Evolutionary conservation across 2,113 vertebrate species (phyloP).

Genomic region (Nesogale talazaci): DNA sequence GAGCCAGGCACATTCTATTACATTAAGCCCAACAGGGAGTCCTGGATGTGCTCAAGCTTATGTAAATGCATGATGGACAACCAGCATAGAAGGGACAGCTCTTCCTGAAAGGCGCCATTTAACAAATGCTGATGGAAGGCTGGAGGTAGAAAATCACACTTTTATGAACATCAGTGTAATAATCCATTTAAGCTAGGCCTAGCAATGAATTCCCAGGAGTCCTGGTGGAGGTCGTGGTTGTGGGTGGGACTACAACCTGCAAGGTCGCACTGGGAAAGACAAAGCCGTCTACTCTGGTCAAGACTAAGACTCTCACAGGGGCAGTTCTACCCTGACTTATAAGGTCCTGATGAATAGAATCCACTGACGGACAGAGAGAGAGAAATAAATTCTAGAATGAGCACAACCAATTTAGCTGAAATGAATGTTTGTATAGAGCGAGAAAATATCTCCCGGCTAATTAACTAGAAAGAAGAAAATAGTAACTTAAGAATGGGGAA

Average conservation of each 20-base stretch:
- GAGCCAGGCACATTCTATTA: neutral
- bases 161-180: neutral
- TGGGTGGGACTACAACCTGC: no score
- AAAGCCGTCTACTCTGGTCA: no score
- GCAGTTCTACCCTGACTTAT: no score
- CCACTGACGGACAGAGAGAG: no score
- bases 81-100: neutral
- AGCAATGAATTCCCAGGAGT: neutral
- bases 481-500: conserved; percentile 3
- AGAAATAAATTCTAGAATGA: no score
- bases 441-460: neutral
- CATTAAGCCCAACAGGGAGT: no score
- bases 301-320: no score
- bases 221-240: no score
- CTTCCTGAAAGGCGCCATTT: neutral
- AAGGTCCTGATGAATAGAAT: no score
- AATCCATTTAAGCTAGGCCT: neutral
- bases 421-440: neutral
- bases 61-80: neutral
- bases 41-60: neutral
- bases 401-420: no score
- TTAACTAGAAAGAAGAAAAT: neutral
- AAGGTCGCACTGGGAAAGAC: no score
- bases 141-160: neutral
- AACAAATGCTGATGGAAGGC: neutral